These are phyloP conservation scores for Polyommatus iphigenia DNA, from an alignment of 2,888 invertebrate species.

Conservation along the genomic window DNA sequence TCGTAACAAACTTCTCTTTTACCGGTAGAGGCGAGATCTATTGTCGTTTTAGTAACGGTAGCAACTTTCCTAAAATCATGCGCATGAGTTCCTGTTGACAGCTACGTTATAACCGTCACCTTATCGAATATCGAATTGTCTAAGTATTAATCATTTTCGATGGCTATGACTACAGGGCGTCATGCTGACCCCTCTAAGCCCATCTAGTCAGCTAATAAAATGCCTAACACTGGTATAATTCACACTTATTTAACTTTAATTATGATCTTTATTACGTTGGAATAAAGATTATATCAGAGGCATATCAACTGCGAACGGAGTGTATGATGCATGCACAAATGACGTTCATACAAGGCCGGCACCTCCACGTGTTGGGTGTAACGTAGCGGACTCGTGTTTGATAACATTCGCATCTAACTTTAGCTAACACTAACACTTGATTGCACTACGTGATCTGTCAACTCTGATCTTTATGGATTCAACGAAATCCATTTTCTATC, in stretches of 20 bases:
- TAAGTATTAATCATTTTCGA: not conserved
- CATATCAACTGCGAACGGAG: not conserved
- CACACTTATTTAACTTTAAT: not conserved
- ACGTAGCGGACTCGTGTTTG: conserved; percentile 17
- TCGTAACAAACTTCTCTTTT: not conserved
- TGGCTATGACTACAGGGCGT: not conserved
- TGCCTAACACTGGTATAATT: not conserved
- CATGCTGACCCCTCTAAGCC: not conserved
- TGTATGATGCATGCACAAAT: not conserved
- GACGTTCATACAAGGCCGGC: conserved; percentile 20
- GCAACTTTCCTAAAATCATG: not conserved
- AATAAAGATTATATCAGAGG: not conserved
- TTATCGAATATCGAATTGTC: not conserved
- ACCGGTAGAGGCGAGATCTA: not conserved
- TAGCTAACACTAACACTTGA: conserved; percentile 11
- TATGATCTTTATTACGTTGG: not conserved
- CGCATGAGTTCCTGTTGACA: not conserved
- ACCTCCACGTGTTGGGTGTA: conserved; percentile 26
- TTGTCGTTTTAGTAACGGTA: not conserved
- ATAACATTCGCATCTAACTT: conserved; percentile 15
- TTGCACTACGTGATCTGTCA: conserved; percentile 2
- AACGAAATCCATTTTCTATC: not conserved
- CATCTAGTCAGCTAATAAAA: not conserved
- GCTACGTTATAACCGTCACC: not conserved
- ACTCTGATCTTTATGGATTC: not conserved